Evolutionary conservation across 2,888 invertebrate species (phyloP).

Genomic region (Spilosoma lubricipeda): DNA sequence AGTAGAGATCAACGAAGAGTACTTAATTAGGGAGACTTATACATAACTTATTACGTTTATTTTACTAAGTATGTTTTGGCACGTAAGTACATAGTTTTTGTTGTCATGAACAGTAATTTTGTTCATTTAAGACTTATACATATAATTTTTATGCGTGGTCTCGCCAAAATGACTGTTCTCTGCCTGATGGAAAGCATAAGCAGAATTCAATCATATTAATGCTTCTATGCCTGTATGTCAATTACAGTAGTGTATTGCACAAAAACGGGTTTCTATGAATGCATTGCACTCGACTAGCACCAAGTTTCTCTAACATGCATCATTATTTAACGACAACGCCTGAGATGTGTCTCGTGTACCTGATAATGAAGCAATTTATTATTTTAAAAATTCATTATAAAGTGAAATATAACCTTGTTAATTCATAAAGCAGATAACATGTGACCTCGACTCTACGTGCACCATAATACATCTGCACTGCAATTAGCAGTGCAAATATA

Average conservation of each 20-base stretch:
- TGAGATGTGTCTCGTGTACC: conserved; percentile 29
- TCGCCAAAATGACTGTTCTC: no score
- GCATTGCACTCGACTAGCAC: conserved; percentile 58
- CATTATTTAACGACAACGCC: conserved; percentile 54
- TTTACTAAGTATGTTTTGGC: neutral
- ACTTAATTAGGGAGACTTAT: no score
- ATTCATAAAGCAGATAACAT: neutral
- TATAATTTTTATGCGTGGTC: no score
- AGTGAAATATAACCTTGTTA: no score
- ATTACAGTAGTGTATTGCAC: conserved; percentile 48
- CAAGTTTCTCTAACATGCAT: conserved; percentile 52
- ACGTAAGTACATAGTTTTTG: neutral
- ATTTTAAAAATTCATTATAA: neutral
- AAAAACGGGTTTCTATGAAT: conserved; percentile 80
- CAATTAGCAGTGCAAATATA: no score
- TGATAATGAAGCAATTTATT: neutral
- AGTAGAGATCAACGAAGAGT: no score
- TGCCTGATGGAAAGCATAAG: no score
- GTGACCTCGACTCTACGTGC: neutral
- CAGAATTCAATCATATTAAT: no score
- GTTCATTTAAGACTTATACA: conserved; percentile 16
- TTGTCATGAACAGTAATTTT: conserved; percentile 19
- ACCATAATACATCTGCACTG: neutral
- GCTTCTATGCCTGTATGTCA: conserved; percentile 36
- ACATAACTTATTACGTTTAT: no score